These are phyloP conservation scores for Scolopax rusticola DNA, from an alignment of 2,797 vertebrate genomes.

Conservation along the genomic window DNA sequence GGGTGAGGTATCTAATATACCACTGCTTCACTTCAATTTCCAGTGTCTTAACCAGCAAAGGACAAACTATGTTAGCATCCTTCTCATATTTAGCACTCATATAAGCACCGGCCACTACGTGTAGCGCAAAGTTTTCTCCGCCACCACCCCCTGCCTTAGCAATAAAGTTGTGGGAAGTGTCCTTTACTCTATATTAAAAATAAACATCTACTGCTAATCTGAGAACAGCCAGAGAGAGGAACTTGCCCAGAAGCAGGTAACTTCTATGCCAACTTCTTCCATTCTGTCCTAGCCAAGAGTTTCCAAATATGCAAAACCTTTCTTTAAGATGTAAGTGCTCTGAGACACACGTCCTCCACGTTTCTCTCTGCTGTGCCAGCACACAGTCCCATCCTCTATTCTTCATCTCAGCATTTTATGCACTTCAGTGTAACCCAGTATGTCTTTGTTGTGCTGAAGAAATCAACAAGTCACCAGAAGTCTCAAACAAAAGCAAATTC, in stretches of 20 bases:
- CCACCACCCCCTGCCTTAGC: neutral
- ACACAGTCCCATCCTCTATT: neutral
- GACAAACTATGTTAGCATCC: neutral
- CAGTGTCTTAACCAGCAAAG: neutral
- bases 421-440: neutral
- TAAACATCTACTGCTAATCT: neutral
- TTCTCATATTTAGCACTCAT: neutral
- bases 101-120: neutral
- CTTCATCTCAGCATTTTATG: neutral
- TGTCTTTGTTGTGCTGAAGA: fast-evolving
- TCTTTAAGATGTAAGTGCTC: neutral
- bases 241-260: neutral
- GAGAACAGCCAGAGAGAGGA: neutral
- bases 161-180: neutral
- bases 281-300: neutral
- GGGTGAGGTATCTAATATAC: neutral
- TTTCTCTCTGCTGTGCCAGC: neutral
- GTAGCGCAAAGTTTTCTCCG: neutral
- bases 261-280: neutral
- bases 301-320: neutral
- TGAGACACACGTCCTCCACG: fast-evolving
- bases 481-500: neutral
- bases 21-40: neutral
- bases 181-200: neutral
- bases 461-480: neutral